phyloP scores from a whole-genome alignment of 1,140 invertebrate genomes.

The Cydia amplana region DNA sequence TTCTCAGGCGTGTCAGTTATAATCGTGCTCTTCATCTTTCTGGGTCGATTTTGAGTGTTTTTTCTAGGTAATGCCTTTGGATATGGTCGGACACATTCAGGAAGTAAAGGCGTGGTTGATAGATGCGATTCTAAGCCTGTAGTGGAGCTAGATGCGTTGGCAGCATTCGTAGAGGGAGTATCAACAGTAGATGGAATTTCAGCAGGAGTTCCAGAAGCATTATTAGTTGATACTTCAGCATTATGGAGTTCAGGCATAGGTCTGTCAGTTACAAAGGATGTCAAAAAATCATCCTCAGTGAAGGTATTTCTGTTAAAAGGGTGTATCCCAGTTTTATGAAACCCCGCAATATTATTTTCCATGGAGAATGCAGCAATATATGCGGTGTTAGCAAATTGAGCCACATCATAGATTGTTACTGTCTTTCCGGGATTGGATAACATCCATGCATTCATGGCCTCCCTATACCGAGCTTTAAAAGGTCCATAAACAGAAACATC shows the following conservation, averaged over 20 bases:
- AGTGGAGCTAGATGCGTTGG: background rate
- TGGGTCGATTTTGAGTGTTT: background rate
- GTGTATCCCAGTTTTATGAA: slow-evolving; percentile 42
- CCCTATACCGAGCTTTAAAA: slow-evolving; percentile 27
- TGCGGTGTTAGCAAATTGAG: slow-evolving; percentile 20
- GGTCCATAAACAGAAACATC: slow-evolving; percentile 58
- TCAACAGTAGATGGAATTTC: background rate
- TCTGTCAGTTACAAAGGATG: slow-evolving; percentile 39
- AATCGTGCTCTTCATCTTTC: background rate
- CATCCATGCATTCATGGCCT: slow-evolving; percentile 29
- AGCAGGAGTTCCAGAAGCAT: background rate
- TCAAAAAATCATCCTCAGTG: slow-evolving; percentile 42
- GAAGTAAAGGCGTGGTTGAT: slow-evolving; percentile 2
- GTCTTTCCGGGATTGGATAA: slow-evolving; percentile 30
- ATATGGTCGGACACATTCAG: slow-evolving; percentile 42
- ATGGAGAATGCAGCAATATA: slow-evolving; percentile 37
- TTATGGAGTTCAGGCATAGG: slow-evolving; percentile 31
- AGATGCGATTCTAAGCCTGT: background rate
- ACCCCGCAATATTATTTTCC: slow-evolving; percentile 41
- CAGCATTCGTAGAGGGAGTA: background rate
- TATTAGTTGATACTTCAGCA: background rate
- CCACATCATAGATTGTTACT: slow-evolving; percentile 5
- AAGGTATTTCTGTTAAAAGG: slow-evolving; percentile 45
- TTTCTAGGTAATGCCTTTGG: slow-evolving; percentile 37
- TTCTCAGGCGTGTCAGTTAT: background rate